These are phyloP conservation scores for Speoplatyrhinus poulsoni DNA, from an alignment of 2,113 vertebrate species.

Conservation along the genomic window DNA sequence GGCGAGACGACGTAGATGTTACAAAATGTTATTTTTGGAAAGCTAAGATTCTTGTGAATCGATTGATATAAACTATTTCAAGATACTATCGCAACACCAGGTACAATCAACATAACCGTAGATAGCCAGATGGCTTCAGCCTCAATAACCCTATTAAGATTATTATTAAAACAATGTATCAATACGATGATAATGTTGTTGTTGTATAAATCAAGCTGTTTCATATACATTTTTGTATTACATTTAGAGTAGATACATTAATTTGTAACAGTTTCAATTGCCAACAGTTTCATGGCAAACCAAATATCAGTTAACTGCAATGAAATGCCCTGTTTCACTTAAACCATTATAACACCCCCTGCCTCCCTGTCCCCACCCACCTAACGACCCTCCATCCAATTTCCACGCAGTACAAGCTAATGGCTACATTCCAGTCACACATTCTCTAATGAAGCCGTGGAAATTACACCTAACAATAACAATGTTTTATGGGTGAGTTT, in stretches of 20 bases:
- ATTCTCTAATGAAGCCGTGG: constrained; percentile 67
- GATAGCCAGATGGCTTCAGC: too few species aligned
- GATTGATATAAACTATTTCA: background rate
- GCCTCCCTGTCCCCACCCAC: background rate
- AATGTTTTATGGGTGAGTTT: constrained; percentile 69
- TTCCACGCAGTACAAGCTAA: constrained; percentile 45
- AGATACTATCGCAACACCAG: too few species aligned
- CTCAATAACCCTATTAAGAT: too few species aligned
- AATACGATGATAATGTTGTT: too few species aligned
- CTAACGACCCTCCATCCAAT: constrained; percentile 14
- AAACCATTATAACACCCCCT: too few species aligned
- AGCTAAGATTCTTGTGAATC: too few species aligned
- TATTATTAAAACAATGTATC: too few species aligned
- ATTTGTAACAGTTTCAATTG: constrained; percentile 1
- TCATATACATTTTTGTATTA: background rate
- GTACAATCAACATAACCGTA: too few species aligned
- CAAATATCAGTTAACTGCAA: constrained; percentile 23
- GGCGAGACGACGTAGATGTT: too few species aligned
- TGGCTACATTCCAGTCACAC: constrained; percentile 66
- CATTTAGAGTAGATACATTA: background rate
- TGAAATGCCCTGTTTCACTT: constrained; percentile 7
- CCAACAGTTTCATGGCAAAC: constrained; percentile 17
- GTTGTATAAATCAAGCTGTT: constrained; percentile 1
- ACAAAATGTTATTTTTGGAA: too few species aligned
- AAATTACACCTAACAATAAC: constrained; percentile 71